Evolutionary conservation across 2,113 vertebrate species (phyloP).

Genomic region (Phaethornis superciliosus): DNA sequence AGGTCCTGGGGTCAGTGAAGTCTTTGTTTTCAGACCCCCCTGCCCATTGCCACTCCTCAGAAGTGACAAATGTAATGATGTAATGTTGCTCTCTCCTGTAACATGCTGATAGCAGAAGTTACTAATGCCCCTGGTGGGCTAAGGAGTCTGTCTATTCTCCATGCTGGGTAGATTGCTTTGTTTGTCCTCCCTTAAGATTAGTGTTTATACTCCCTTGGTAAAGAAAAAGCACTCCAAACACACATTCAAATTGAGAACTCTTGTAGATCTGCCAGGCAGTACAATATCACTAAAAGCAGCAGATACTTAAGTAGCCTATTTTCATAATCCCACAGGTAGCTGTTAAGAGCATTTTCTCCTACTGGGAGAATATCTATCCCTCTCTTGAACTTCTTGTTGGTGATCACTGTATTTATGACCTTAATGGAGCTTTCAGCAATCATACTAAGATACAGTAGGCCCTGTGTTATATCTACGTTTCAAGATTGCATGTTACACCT

Average conservation of each 20-base stretch:
- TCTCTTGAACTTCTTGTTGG: slow-evolving; percentile 56
- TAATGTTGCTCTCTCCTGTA: neutral
- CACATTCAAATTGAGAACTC: neutral
- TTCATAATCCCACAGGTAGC: slow-evolving; percentile 65
- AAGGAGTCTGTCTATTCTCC: neutral
- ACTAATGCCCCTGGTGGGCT: neutral
- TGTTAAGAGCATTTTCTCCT: slow-evolving; percentile 57
- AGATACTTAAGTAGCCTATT: slow-evolving; percentile 50
- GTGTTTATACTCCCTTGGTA: neutral
- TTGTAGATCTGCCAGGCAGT: neutral
- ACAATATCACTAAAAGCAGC: slow-evolving; percentile 52
- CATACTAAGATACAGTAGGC: neutral
- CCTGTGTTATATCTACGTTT: neutral
- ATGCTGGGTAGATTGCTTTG: neutral
- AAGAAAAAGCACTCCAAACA: slow-evolving; percentile 6
- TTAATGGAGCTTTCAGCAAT: slow-evolving; percentile 50
- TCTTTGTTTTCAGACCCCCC: neutral
- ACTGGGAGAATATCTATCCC: slow-evolving; percentile 29
- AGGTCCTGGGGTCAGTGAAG: neutral
- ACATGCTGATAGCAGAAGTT: neutral
- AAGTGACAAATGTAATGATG: neutral
- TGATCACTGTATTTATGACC: slow-evolving; percentile 58
- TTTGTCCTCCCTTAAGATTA: slow-evolving; percentile 2
- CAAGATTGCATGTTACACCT: neutral
- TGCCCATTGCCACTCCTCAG: neutral